A percentile compares a stretch with the other conserved stretches of the same genome.
Evolutionary conservation across 2,888 invertebrate genomes (phyloP).

Genomic region (Ligdia adustata): DNA sequence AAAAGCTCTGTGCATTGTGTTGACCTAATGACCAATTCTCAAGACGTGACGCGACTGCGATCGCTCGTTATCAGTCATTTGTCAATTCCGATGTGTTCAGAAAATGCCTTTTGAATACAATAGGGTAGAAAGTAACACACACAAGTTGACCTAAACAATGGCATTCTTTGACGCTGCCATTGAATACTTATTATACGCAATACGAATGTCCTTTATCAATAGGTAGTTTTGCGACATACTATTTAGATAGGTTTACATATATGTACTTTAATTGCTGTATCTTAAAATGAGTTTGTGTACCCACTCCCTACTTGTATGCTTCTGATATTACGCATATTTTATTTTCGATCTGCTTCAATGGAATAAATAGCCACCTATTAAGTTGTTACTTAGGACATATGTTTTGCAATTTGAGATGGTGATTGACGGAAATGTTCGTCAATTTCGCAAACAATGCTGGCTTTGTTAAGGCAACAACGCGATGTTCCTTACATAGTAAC

Average conservation of each 20-base stretch:
- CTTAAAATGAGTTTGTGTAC: too few relatives aligned
- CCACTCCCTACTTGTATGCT: too few relatives aligned
- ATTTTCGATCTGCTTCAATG: too few relatives aligned
- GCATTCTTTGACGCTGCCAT: constrained; percentile 51
- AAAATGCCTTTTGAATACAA: constrained; percentile 61
- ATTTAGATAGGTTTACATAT: too few relatives aligned
- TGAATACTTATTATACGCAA: not conserved
- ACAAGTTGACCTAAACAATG: constrained; percentile 60
- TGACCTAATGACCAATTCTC: constrained; percentile 50
- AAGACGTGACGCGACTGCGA: constrained; percentile 47
- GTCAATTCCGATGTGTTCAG: constrained; percentile 50
- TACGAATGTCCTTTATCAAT: constrained; percentile 37
- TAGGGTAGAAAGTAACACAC: constrained; percentile 62
- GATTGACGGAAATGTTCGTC: constrained; percentile 64
- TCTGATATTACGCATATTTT: too few relatives aligned
- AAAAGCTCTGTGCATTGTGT: constrained; percentile 37
- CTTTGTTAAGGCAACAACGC: constrained; percentile 51
- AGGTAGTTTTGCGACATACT: too few relatives aligned
- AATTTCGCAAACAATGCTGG: constrained; percentile 52
- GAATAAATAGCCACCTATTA: too few relatives aligned
- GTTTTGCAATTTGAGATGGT: constrained; percentile 66
- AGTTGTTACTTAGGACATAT: constrained; percentile 26
- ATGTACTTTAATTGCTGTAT: too few relatives aligned
- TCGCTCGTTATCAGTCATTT: constrained; percentile 45
- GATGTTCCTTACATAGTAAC: constrained; percentile 28